Base-by-base conservation (phyloP, 92 coral and sea anemone genomes). In the Parazoanthus darwini region DNA sequence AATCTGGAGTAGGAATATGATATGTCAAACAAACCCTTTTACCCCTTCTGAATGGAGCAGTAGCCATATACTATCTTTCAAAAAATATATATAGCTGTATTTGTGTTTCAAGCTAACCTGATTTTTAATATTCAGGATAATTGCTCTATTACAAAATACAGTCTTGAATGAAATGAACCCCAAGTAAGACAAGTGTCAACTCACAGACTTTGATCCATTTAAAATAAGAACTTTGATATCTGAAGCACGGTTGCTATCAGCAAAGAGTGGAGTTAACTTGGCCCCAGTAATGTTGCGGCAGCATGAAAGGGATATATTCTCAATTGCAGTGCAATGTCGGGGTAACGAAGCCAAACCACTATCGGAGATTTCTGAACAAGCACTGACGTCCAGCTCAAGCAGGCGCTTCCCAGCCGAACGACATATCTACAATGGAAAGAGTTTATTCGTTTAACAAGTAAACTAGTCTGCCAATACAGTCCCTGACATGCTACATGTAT, bases 121-220 rank as follows among this genome's bases (percentile, higher is more conserved):
- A 54, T 54, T 54, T 20, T 54, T 54, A 54, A 11, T 29, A 29
- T 54, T 14, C 9, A 54, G 59, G 2, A 54, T 3, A 23, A 23
- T 25, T 39, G 42, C 42, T 39, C 42, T 39, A 39, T 39, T 39
- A 2, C 42, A 39, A 1, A 39, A 39, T 39, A 39, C 42, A 2
- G 42, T 39, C 42, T 29, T 29, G 33, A 77, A 42, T 42, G 4
- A 11, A 48, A 48, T 48, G 9, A 5, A 48, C 51, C 9, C 9
- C 8, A 13, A 2, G 18, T 54, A 54, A 2, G 59, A 54, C 59
- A 54, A 13, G 59, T 54, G 13, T 54, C 9, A 48, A 86, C 86
- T 82, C 85, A 94, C 98, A 88, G 67, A 86, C 90, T 94, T 94
- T 83, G 96, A 93, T 71, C 98, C 98, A 90, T 92, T 93, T 48